These are phyloP conservation scores for Fulica atra DNA, from an alignment of 2,113 vertebrate species.

Conservation along the genomic window DNA sequence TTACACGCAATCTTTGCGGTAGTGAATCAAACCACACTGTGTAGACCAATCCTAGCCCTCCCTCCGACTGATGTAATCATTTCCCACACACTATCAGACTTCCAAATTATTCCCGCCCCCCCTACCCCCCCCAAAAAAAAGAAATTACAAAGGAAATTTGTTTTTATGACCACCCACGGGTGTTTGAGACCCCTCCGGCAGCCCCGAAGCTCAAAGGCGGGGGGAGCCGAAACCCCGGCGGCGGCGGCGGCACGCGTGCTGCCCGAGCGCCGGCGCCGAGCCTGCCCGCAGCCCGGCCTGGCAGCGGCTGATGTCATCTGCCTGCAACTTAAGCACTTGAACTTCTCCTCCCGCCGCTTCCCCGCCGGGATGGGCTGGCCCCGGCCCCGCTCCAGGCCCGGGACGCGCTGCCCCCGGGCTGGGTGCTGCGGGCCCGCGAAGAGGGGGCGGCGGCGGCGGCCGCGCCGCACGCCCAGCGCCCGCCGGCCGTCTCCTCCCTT, in stretches of 20 bases:
- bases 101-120: conserved; percentile 57
- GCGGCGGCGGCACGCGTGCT: not conserved
- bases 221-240: not conserved
- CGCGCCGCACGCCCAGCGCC: not conserved
- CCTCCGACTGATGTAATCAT: conserved; percentile 79
- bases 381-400: not conserved
- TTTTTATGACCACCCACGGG: not conserved
- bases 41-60: conserved; percentile 76
- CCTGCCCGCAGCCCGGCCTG: conserved; percentile 30
- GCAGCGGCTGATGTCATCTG: conserved; percentile 22
- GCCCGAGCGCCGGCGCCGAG: conserved; percentile 10
- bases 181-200: not conserved
- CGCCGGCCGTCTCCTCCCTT: not conserved
- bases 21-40: conserved; percentile 77
- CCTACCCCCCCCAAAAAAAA: not conserved
- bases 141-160: conserved; percentile 43
- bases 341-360: conserved; percentile 22
- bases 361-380: not conserved
- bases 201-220: not conserved
- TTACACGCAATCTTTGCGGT: conserved; percentile 77
- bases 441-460: not conserved
- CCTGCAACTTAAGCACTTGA: conserved; percentile 9
- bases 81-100: conserved; percentile 76
- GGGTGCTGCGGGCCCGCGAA: not conserved
- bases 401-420: not conserved